Conservation (phyloP, 2,113 vertebrate genomes). For the Seriola dumerili region DNA sequence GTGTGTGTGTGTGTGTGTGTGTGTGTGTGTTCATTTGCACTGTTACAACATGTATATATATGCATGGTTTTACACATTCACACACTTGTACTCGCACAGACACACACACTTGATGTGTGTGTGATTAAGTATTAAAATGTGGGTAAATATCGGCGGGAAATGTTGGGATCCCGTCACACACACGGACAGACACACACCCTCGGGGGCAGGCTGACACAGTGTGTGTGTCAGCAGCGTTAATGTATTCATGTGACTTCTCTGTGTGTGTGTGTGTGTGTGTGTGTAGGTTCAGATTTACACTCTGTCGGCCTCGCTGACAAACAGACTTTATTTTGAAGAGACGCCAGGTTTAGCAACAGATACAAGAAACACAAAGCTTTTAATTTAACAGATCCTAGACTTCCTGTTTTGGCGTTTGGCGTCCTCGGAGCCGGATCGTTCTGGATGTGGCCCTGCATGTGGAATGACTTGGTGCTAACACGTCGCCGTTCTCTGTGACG, state of each 20-base stretch:
- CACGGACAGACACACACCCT: conserved; percentile 6
- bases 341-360: not conserved
- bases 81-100: conserved; percentile 1
- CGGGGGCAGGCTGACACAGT: conserved; percentile 13
- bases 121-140: conserved; percentile 26
- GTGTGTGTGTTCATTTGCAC: too few species aligned
- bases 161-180: conserved; percentile 2
- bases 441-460: conserved; percentile 20
- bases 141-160: conserved; percentile 44
- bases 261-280: conserved; percentile 52
- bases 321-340: conserved; percentile 14
- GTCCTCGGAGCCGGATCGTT: not conserved
- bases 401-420: conserved; percentile 1
- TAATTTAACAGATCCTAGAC: conserved; percentile 15
- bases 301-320: conserved; percentile 1
- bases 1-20: too few species aligned
- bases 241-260: conserved; percentile 53
- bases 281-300: conserved; percentile 37
- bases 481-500: not conserved
- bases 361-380: conserved; percentile 43
- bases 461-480: not conserved
- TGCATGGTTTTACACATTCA: conserved; percentile 17
- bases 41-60: conserved; percentile 16
- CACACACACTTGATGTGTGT: not conserved
- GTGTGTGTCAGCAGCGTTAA: conserved; percentile 46